Evolutionary conservation across 2,797 vertebrate genomes (phyloP), one percentile per base, ranked within the genome.

Genomic region (Selene dorsalis): DNA sequence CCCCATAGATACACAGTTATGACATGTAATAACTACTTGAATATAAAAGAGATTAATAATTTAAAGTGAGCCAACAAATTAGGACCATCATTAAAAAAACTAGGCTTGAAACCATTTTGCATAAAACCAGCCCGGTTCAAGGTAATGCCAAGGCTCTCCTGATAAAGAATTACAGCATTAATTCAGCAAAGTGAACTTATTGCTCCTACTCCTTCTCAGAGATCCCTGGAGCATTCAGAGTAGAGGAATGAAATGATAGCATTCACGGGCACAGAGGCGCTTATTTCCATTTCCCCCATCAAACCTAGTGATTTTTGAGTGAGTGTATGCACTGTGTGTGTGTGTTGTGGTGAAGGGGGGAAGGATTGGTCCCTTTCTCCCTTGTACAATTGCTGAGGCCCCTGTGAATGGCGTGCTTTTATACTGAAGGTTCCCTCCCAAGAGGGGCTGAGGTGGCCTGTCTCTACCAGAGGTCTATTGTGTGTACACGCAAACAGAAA

Each of bases 1-100:
- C 94, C 95, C 96, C 96, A 97, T 96, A 98, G 97, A 99, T 98
- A 99, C 96, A 97, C 96, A 96, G 96, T 97, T 98, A 98, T 99
- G 97, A 99, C 97, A 97, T 92, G 96, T 96, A 99, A 99, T 99
- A 99, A 98, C 96, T 96, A 97, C 96, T 96, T 96, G 97, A 97
- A 97, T 99, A 99, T 99, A 99, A 99, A 99, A 96, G 96, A 95
- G 94, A 98, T 99, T 97, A 99, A 99, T 99, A 98, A 99, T 99
- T 99, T 97, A 99, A 95, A 96, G 95, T 95, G 96, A 96, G 97
- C 97, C 98, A 99, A 99, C 98, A 99, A 98, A 99, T 99, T 99
- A 99, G 97, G 95, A 96, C 96, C 96, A 98, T 99, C 97, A 98
- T 99, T 98, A 98, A 98, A 94, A 97, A 94, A 92, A 89, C 84